These are phyloP conservation scores for Latrodectus hesperus DNA, from an alignment of 2,888 invertebrate species.

Conservation along the genomic window DNA sequence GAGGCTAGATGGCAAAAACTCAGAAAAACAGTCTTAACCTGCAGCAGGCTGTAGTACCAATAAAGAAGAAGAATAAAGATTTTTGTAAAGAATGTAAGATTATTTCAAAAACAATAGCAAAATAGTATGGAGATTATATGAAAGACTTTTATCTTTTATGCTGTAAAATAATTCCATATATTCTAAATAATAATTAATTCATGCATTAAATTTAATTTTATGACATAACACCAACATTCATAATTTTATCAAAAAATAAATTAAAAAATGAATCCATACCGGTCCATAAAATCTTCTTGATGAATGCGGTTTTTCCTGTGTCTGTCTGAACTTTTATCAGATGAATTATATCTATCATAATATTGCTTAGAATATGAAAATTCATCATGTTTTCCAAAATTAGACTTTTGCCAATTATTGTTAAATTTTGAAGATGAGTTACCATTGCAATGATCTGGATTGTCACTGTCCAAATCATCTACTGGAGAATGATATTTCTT, in stretches of 20 bases:
- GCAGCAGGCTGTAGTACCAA: too few species aligned
- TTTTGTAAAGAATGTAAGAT: too few species aligned
- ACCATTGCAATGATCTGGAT: background rate
- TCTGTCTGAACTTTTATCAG: conserved; percentile 4
- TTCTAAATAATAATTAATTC: background rate
- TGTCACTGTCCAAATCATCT: background rate
- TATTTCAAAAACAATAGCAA: too few species aligned
- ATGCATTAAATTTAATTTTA: too few species aligned
- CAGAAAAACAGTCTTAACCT: too few species aligned
- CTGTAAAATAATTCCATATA: background rate
- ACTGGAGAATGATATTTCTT: background rate
- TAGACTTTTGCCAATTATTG: background rate
- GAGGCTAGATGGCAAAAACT: too few species aligned
- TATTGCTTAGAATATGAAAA: background rate
- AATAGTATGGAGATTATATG: too few species aligned
- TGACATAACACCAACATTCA: background rate
- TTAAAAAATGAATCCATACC: background rate
- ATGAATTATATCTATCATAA: background rate
- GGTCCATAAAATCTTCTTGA: conserved; percentile 35
- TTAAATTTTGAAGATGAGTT: background rate
- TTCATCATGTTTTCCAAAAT: background rate
- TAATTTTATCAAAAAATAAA: background rate
- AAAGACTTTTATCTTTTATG: too few species aligned
- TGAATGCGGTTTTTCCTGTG: conserved; percentile 9
- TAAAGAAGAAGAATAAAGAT: too few species aligned